These are phyloP conservation scores for Parapristionchus giblindavisi DNA, from an alignment of 2,888 invertebrate genomes.

Conservation along the genomic window DNA sequence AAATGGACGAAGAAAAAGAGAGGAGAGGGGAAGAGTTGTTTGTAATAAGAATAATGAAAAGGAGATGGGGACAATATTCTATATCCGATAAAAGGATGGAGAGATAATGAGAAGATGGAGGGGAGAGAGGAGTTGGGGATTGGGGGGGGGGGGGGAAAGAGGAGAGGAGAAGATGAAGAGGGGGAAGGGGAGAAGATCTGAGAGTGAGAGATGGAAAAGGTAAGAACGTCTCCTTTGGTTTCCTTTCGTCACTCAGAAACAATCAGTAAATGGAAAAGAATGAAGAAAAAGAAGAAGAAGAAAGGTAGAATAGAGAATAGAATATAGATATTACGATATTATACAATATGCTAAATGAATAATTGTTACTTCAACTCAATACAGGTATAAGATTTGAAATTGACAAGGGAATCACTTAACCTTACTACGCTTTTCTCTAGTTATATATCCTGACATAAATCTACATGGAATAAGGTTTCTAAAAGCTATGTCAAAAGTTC, in stretches of 20 bases:
- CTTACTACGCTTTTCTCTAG: too few relatives aligned
- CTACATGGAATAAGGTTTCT: too few relatives aligned
- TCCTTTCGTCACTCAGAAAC: not conserved
- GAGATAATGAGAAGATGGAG: constrained; percentile 20
- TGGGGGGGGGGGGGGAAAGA: not conserved
- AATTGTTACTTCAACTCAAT: too few relatives aligned
- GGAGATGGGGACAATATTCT: too few relatives aligned
- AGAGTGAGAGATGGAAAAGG: not conserved
- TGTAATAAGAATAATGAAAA: constrained; percentile 2
- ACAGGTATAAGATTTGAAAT: too few relatives aligned
- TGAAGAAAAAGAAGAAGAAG: constrained; percentile 7
- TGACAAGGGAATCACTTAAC: too few relatives aligned
- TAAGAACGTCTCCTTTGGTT: not conserved
- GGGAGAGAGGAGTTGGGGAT: constrained; percentile 7
- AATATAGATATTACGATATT: too few relatives aligned
- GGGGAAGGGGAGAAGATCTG: not conserved
- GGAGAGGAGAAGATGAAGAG: not conserved
- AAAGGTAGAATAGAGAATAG: constrained; percentile 14
- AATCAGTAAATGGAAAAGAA: not conserved
- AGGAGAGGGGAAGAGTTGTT: too few relatives aligned
- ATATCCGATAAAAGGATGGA: constrained; percentile 10
- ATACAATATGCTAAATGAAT: too few relatives aligned
- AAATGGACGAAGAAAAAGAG: constrained; percentile 6
- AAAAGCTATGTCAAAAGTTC: too few relatives aligned
- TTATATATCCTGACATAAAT: too few relatives aligned